Base-by-base conservation (phyloP, 1,140 invertebrate species). In the Anastrepha obliqua region DNA sequence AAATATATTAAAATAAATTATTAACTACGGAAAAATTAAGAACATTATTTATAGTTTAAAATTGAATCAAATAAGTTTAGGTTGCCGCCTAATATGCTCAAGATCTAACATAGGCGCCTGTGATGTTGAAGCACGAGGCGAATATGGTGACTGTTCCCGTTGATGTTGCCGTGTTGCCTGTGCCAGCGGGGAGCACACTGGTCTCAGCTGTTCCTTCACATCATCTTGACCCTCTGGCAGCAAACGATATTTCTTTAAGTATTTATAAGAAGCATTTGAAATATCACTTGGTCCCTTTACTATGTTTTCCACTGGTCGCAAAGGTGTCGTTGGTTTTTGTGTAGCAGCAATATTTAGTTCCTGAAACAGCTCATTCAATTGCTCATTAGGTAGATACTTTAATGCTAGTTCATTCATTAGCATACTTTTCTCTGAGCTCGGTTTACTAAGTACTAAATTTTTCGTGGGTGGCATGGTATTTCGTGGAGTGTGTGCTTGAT, bases 181-280 rank as follows among this genome's bases (percentile, higher is more conserved):
- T 7, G 86, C 89, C 90, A 67, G 44, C 59, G 85, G 85, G 6
- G 85, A 86, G 4, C 51, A 2, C 17, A 55, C 15, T 86, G 59
- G 59, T 5, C 89, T 62, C 17, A 60, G 8, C 20, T 62, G 55
- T 62, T 62, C 85, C 3, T 86, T 86, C 3, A 39, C 59, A 42
- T 85, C 87, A 86, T 90, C 42, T 55, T 92, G 88, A 65, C 90
- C 91, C 44, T 92, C 91, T 7, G 91, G 91, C 11, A 92, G 29
- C 39, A 92, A 81, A 1, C 91, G 89, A 89, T 92, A 92, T 74
- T 92, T 92, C 20, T 92, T 92, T 0, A 92, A 85, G 74, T 92
- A 92, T 85, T 91, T 92, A 58, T 92, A 92, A 2, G 91, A 92
- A 9, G 91, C 91, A 89, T 92, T 92, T 2, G 91, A 92, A n/a